These are phyloP conservation scores for Drosophila incognita DNA, from an alignment of 2,888 invertebrate species.

Conservation along the genomic window DNA sequence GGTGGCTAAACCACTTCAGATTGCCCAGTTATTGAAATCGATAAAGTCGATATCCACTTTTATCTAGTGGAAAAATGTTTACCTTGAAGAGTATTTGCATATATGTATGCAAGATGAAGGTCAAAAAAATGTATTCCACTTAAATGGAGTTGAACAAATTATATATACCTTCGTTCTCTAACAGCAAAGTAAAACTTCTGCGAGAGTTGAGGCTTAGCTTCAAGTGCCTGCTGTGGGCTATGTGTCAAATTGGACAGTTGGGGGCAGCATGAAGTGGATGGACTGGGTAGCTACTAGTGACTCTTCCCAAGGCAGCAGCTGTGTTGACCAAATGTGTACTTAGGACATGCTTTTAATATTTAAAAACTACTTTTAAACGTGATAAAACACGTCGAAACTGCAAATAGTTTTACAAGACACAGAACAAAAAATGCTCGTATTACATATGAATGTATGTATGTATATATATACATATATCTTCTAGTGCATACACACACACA, in stretches of 20 bases:
- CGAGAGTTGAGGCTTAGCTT: not conserved
- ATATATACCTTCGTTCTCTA: not conserved
- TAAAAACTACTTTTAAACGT: slow-evolving; percentile 80
- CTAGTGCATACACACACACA: not conserved
- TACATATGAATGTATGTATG: slow-evolving; percentile 22
- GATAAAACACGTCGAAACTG: slow-evolving; percentile 81
- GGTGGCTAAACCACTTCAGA: too few relatives aligned
- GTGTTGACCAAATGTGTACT: slow-evolving; percentile 78
- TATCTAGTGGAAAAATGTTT: not conserved
- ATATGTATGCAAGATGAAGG: not conserved
- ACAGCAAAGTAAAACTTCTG: not conserved
- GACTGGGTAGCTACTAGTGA: not conserved
- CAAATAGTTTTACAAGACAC: slow-evolving; percentile 54
- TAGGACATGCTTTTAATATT: slow-evolving; percentile 84
- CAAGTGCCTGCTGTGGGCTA: slow-evolving; percentile 10
- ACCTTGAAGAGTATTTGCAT: not conserved
- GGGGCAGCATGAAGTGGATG: not conserved
- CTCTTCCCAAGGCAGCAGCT: slow-evolving; percentile 50
- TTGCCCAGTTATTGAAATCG: not conserved
- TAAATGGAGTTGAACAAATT: not conserved
- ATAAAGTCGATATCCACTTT: not conserved
- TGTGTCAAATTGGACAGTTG: slow-evolving; percentile 6
- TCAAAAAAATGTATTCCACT: fast-evolving
- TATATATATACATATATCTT: not conserved
- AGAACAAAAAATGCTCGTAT: slow-evolving; percentile 12